A percentile compares a stretch with the other conserved stretches of the same genome.
Conservation (phyloP, 2,797 vertebrate species). For the Galaxias olidus region DNA sequence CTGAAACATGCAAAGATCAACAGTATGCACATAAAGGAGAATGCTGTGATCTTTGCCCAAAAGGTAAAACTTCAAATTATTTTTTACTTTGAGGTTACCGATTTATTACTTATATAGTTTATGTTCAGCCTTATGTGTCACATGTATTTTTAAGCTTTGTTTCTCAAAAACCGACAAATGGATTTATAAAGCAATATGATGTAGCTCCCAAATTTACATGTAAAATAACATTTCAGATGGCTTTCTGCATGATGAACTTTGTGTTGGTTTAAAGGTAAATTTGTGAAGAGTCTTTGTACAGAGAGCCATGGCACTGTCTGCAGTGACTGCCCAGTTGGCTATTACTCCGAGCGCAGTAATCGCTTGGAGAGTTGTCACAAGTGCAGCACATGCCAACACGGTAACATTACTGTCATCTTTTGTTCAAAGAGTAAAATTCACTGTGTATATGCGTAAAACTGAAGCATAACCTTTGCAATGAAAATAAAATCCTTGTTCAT, state of each 20-base stretch:
- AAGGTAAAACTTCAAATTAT: constrained; percentile 61
- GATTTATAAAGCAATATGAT: too few relatives aligned
- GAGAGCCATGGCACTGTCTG: constrained; percentile 35
- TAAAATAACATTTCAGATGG: neutral
- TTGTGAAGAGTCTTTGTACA: constrained; percentile 34
- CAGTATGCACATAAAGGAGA: rapidly evolving
- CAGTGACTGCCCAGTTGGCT: constrained; percentile 32
- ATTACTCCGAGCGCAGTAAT: neutral
- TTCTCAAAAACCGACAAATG: too few relatives aligned
- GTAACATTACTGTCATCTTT: constrained; percentile 33
- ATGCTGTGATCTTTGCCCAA: constrained; percentile 62
- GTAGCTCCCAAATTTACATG: neutral
- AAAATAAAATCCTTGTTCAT: too few relatives aligned
- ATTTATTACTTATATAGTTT: too few relatives aligned
- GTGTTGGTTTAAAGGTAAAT: constrained; percentile 46
- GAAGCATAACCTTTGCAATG: too few relatives aligned
- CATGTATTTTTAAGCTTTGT: too few relatives aligned
- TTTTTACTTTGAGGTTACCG: too few relatives aligned
- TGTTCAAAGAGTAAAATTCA: too few relatives aligned
- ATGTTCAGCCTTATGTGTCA: too few relatives aligned
- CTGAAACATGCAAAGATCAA: constrained; percentile 4
- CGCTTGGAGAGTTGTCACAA: constrained; percentile 34
- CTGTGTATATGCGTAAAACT: too few relatives aligned
- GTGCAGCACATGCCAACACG: constrained; percentile 50
- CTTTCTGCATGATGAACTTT: neutral